Evolutionary conservation across 1,140 invertebrate genomes (phyloP), one percentile per base, ranked within the genome.

Genomic region (Ceratina japonica): DNA sequence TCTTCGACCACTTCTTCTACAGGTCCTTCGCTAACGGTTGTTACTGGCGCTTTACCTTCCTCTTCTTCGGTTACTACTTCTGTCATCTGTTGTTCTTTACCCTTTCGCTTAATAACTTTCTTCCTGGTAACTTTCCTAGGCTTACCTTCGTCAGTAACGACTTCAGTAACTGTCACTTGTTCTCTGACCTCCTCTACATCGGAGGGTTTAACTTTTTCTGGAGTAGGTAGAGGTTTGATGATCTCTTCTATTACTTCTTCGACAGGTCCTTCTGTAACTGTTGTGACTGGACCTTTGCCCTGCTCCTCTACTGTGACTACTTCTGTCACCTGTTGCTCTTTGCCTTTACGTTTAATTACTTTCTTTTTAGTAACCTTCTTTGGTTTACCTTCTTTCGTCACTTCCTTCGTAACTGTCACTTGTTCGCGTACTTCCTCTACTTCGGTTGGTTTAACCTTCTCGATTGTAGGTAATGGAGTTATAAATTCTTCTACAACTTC

Each of bases 171-270:
- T 27, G 83, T 91, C 0, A 91, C 84, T 70, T 90, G 84, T 56
- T 91, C 89, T 24, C 58, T 75, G 0, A 84, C 13, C 22, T 82
- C 63, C 12, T 79, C 65, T 20, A 59, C 51, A 51, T 85, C 80
- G 89, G 94, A 95, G 70, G 92, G 94, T 89, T 94, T 95, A 8
- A 94, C 94, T 49, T 93, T 83, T 0, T 95, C 94, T 90, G 95
- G 95, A 87, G 94, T 82, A 93, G 91, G 16, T 90, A 85, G 95
- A 61, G 95, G 90, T 92, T 95, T 95, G 16, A 94, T 92, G 78
- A 92, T 90, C 24, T 90, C 89, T 4, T 92, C 89, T 0, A 90
- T 93, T 63, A 92, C 90, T 51, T 92, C 91, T 62, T 85, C 83
- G 37, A 62, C 54, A 24, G 83, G 81, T 37, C 68, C 59, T 79